phyloP scores from a whole-genome alignment of 2,113 vertebrate genomes.

The Hippocampus abdominalis region DNA sequence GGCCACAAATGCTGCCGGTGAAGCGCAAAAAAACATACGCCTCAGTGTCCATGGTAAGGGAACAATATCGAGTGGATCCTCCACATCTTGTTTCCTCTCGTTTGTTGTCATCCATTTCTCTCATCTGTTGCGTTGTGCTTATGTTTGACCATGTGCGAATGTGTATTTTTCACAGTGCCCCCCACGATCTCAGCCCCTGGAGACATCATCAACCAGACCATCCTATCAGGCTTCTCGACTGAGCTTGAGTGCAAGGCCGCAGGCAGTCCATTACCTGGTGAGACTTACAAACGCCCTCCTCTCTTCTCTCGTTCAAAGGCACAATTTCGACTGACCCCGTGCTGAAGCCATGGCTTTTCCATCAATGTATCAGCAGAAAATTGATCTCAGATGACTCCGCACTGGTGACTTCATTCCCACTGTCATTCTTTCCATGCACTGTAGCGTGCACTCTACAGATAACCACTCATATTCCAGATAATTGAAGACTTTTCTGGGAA shows the following conservation, averaged over 20 bases:
- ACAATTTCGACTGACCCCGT: background rate
- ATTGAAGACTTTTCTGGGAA: slow-evolving; percentile 5
- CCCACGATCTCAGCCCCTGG: slow-evolving; percentile 80
- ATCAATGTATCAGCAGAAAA: slow-evolving; percentile 30
- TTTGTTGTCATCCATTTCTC: slow-evolving; percentile 5
- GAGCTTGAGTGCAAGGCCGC: slow-evolving; percentile 84
- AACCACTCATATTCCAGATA: slow-evolving; percentile 14
- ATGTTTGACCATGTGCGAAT: slow-evolving; percentile 9
- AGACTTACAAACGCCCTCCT: slow-evolving; percentile 14
- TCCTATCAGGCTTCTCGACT: slow-evolving; percentile 80
- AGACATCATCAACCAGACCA: slow-evolving; percentile 83
- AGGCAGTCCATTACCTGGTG: slow-evolving; percentile 87
- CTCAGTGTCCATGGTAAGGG: slow-evolving; percentile 88
- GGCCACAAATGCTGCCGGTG: slow-evolving; percentile 92
- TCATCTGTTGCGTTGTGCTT: slow-evolving; percentile 9
- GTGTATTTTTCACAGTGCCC: slow-evolving; percentile 75
- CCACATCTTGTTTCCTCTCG: background rate
- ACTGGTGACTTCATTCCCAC: background rate
- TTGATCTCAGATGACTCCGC: slow-evolving; percentile 35
- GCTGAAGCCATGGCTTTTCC: slow-evolving; percentile 2
- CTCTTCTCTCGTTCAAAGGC: slow-evolving; percentile 10
- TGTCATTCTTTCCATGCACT: slow-evolving; percentile 6
- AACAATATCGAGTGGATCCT: slow-evolving; percentile 6
- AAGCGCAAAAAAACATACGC: slow-evolving; percentile 81
- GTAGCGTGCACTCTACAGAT: slow-evolving; percentile 9